Base-by-base conservation (phyloP, 92 coral and sea anemone species). In the Desmophyllum pertusum region DNA sequence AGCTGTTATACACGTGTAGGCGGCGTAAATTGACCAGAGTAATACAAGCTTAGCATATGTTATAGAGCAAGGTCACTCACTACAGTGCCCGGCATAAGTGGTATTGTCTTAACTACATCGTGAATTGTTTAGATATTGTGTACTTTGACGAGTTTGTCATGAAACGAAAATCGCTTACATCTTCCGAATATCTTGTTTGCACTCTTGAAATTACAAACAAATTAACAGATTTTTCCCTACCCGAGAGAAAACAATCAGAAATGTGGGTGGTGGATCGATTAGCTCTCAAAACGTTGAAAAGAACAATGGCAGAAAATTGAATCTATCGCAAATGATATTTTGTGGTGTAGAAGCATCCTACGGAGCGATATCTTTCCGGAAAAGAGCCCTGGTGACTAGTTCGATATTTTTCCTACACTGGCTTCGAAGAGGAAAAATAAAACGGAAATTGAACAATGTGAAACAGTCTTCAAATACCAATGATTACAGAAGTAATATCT, bases 181-280 rank as follows among this genome's bases (percentile, higher is more conserved):
- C 79, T 59, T 82, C 72, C 11, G 46, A 82, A 82, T 72, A 82
- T 82, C 79, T 72, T 82, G 79, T 57, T 57, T 82, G 86, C 27
- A 23, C 86, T 73, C 86, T 82, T 82, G 70, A 82, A 73, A 55
- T 71, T 37, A 82, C 79, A 82, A 82, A 82, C 79, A 82, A 82
- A 72, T 82, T 73, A 82, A 30, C 78, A 50, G 67, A 37, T 71
- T 71, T 52, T 39, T 70, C 30, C 62, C 39, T 27, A 25, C 15
- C 38, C n/a, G 10, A 52, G 40, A 31, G 18, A 19, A 41, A 15
- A 46, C 73, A 31, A 9, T 37, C 55, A 53, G 35, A 75, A 35
- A 29, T 13, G 33, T 66, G 25, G 71, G 8, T 27, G 14, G 23
- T 79, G 38, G 33, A 61, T 65, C 70, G 40, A 31, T 33, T 1